Evolutionary conservation across 2,113 vertebrate species (phyloP).

Genomic region (Cyphomyrus discorhynchus): DNA sequence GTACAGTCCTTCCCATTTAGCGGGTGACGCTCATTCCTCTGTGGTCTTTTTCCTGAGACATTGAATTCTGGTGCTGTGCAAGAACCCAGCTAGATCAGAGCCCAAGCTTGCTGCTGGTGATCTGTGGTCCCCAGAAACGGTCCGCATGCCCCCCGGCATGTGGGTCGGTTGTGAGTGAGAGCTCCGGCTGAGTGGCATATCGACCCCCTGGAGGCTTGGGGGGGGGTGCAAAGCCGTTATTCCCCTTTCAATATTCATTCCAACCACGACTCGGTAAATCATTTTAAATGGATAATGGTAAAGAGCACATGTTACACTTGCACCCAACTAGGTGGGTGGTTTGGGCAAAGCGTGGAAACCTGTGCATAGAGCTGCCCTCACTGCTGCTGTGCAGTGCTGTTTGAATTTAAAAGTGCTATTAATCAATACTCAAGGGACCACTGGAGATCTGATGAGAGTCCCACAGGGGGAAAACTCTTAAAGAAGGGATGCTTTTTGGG

Average conservation of each 20-base stretch:
- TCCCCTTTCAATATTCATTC: not conserved
- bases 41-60: not conserved
- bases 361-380: too few species aligned
- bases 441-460: not conserved
- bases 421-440: not conserved
- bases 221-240: not conserved
- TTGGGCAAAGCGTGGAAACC: not conserved
- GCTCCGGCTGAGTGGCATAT: not conserved
- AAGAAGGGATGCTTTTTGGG: not conserved
- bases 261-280: not conserved
- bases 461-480: not conserved
- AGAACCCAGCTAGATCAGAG: not conserved
- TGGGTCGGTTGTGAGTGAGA: not conserved
- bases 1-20: not conserved
- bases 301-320: not conserved
- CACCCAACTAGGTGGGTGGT: not conserved
- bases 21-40: not conserved
- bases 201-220: not conserved
- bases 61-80: not conserved
- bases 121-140: not conserved
- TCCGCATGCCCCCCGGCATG: not conserved
- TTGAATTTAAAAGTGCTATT: not conserved
- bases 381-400: not conserved
- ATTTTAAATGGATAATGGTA: not conserved
- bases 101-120: not conserved